Evolutionary conservation across 2,113 vertebrate species (phyloP), one percentile per base, ranked within the genome.

Genomic region (Empidonax alnorum): DNA sequence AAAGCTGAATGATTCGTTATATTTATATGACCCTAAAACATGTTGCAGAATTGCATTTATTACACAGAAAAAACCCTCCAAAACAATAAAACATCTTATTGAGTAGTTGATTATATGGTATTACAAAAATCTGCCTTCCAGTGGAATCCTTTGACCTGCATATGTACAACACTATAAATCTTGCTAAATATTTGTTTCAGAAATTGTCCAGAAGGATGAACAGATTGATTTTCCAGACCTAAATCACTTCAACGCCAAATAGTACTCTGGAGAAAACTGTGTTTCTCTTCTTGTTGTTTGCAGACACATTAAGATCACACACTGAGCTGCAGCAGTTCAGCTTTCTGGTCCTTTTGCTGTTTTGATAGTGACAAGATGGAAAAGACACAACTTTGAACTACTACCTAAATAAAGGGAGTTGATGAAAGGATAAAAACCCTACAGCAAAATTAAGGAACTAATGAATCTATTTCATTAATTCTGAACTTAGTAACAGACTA

Each of bases 111-210:
- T 96, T 92, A 97, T 93, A 96, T 86, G 93, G 89, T 72, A 97
- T 97, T 97, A 96, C 94, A 97, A 90, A 98, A 98, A 96, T 95
- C 84, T 96, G 94, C 87, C 82, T 96, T 97, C 93, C 94, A 97
- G 92, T 97, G 79, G 89, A 97, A 97, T 91, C 97, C 88, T 88
- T 96, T 89, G 62, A 87, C 87, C 81, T 95, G 73, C 31, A 39
- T 95, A 88, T 96, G 96, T 96, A 96, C 96, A 95, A 73, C 55
- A 76, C 92, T 88, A 97, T 97, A 98, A 98, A 98, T 98, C 97
- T 97, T 91, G 93, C 89, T 97, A 98, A 98, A 97, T 97, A 97
- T 97, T 98, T 98, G 96, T 98, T 98, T 98, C 98, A 98, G 98
- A 98, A 98, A 97, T 95, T 96, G 97, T 98, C 97, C 96, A 97